Percentiles rank a stretch among this genome's conserved stretches.
Evolutionary conservation across 2,113 vertebrate genomes (phyloP).

Genomic region (Myrmecophaga tridactyla): DNA sequence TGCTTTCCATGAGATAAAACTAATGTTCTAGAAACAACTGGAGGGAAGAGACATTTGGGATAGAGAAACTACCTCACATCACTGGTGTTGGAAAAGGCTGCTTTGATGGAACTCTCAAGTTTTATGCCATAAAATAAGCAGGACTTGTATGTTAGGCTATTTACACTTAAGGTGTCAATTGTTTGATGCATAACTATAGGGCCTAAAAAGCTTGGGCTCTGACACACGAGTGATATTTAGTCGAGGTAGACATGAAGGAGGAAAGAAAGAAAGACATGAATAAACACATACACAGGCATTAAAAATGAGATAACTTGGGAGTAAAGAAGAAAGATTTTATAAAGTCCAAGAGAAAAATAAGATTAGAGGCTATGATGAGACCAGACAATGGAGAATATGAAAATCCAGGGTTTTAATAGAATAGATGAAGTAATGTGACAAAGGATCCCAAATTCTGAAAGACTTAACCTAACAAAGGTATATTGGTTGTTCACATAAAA

Average conservation of each 20-base stretch:
- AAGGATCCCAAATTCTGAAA: neutral
- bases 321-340: neutral
- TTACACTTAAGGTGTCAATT: neutral
- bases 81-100: neutral
- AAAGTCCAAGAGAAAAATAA: neutral
- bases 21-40: neutral
- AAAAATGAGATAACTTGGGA: neutral
- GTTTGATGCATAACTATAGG: neutral
- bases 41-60: neutral
- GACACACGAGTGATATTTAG: neutral
- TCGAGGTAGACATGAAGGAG: neutral
- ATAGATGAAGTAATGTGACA: neutral
- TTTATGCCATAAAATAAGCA: neutral
- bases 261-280: neutral
- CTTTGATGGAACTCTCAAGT: neutral
- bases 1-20: neutral
- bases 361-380: neutral
- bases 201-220: neutral
- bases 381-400: neutral
- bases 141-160: neutral
- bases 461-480: neutral
- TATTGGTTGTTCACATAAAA: neutral
- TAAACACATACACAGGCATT: neutral
- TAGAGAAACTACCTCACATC: neutral
- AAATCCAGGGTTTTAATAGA: neutral